phyloP scores from a whole-genome alignment of 2,888 invertebrate genomes.

The Sepiola atlantica region DNA sequence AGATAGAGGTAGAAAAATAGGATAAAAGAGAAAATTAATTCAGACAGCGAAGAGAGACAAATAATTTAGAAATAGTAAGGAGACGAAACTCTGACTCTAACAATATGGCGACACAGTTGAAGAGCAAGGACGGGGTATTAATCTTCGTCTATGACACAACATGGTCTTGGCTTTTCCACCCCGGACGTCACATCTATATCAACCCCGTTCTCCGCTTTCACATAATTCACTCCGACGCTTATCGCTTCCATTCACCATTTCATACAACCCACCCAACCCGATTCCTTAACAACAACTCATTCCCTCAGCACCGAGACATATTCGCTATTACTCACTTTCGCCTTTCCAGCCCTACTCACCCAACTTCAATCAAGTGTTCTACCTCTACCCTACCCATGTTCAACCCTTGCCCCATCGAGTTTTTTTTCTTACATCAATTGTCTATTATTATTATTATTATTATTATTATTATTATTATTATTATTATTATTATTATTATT shows the following conservation, averaged over 20 bases:
- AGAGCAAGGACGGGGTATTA: neutral
- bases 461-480: too few relatives aligned
- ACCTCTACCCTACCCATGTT: neutral
- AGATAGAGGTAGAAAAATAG: neutral
- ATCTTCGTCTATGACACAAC: neutral
- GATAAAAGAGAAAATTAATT: neutral
- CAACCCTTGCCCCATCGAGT: too few relatives aligned
- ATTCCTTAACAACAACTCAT: neutral
- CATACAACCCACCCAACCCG: neutral
- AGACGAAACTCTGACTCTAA: neutral
- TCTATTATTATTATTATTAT: neutral
- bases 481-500: too few relatives aligned
- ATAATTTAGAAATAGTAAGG: neutral
- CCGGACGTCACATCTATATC: neutral
- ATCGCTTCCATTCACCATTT: neutral
- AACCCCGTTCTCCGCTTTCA: neutral
- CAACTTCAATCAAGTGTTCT: conserved; percentile 20
- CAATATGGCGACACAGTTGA: neutral
- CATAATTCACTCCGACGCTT: conserved; percentile 9
- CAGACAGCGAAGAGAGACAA: neutral
- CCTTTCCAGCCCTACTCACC: neutral
- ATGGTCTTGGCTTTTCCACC: neutral
- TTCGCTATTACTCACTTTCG: neutral
- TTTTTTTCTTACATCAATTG: neutral
- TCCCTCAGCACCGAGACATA: neutral